Evolutionary conservation across 2,888 invertebrate genomes (phyloP), one percentile per base, ranked within the genome.

Genomic region (Blera fallax): DNA sequence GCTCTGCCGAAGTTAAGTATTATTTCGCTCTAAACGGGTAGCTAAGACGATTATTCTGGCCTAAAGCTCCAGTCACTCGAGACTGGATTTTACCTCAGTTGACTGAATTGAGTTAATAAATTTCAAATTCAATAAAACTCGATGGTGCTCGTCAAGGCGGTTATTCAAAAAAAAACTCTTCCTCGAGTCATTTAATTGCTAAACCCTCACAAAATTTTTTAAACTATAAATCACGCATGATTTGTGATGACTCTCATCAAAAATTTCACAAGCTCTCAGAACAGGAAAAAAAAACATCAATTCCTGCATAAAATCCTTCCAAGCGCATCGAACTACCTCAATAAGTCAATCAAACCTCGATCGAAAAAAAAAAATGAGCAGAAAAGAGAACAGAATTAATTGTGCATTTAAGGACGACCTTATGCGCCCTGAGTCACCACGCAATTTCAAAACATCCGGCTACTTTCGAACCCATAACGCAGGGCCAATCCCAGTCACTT

Each of bases 321-420:
- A 29, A 78, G 60, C 58, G 29, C 73, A 69, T 69, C 65, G 62
- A 48, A 40, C 54, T 29, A 18, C 67, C 73, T 73, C 83, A 69
- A 69, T 64, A 83, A 67, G 73, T 84, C 78, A 78, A 78, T 78
- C 56, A 80, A 70, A 77, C 37, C 16, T 18, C 24, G 14, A 58
- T 16, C 14, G 29, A 29, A 3, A 1, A 0, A 7, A n/a, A n/a
- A n/a, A n/a, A n/a, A n/a, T n/a, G n/a, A 16, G 3, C 3, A 24
- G 45, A 56, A 58, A 50, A 43, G 29, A 56, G 52, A 45, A 43
- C 14, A 27, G 45, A 81, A 72, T 85, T 85, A 85, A 85, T 85
- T 85, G 81, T 48, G 81, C 76, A 85, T 85, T 85, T 85, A 81
- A 85, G 85, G 81, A 60, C 81, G 80, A 77, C 72, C 52, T 81